phyloP scores from a whole-genome alignment of 2,888 invertebrate genomes.

The Drosophila bunnanda region DNA sequence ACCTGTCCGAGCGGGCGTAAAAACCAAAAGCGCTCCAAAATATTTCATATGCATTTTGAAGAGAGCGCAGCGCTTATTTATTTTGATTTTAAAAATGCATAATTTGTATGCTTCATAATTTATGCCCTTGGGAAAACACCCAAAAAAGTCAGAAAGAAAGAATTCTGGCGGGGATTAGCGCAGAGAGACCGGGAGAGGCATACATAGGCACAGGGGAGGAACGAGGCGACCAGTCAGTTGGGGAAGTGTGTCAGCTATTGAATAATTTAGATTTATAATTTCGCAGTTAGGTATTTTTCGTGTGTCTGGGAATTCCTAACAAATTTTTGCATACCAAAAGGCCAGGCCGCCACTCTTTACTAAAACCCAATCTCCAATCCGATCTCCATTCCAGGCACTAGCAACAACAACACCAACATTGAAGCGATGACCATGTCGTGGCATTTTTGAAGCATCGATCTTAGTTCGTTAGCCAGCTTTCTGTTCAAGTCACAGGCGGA shows the following conservation, averaged over 20 bases:
- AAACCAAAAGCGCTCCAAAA: constrained; percentile 65
- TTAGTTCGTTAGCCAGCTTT: constrained; percentile 52
- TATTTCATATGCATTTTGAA: constrained; percentile 70
- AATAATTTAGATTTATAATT: constrained; percentile 60
- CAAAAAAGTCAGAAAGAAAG: constrained; percentile 1
- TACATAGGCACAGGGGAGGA: background rate
- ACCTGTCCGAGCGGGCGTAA: constrained; percentile 74
- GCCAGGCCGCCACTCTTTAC: constrained; percentile 59
- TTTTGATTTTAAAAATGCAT: constrained; percentile 70
- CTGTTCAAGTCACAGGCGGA: constrained; percentile 32
- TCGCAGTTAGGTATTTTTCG: constrained; percentile 45
- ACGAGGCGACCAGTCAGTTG: constrained; percentile 8
- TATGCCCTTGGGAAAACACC: constrained; percentile 47
- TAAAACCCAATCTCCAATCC: constrained; percentile 33
- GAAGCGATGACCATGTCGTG: constrained; percentile 48
- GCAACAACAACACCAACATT: constrained; percentile 26
- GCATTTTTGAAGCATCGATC: constrained; percentile 51
- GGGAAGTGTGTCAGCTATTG: constrained; percentile 56
- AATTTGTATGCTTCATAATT: constrained; percentile 69
- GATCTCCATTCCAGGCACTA: constrained; percentile 44
- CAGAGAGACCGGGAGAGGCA: background rate
- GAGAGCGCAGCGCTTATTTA: constrained; percentile 56
- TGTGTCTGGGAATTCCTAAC: constrained; percentile 70
- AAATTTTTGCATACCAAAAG: constrained; percentile 75
- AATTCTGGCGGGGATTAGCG: constrained; percentile 7